Evolutionary conservation across 2,797 vertebrate species (phyloP), one percentile per base, ranked within the genome.

Genomic region (Morelia viridis): DNA sequence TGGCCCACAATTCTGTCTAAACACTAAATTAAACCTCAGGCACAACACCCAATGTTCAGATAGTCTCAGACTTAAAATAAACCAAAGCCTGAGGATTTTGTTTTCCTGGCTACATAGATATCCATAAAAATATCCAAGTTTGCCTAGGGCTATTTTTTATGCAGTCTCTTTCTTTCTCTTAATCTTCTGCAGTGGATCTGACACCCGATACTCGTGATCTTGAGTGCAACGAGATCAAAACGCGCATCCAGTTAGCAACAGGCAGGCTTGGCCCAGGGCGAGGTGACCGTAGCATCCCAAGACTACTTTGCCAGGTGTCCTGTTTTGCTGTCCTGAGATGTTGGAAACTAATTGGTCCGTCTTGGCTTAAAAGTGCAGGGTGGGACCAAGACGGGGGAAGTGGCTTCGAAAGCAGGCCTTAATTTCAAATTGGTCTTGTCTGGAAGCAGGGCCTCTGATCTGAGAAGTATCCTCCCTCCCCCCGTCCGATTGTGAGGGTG

Each of bases 171-270:
- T 76, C n/a, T 94, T 28, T 88, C 94, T 91, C 80, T 88, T 1
- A 7, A 60, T 53, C 90, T 61, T 71, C 94, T 35, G 58, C 93
- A 99, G 98, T 98, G 97, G 98, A 99, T 93, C 91, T 96, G 90
- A 97, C 98, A 62, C 99, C 98, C 1, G 98, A 99, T 96, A 99
- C 98, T 17, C 96, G 97, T 71, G 98, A 98, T n/a, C 96, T 99
- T 95, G 98, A 99, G 92, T 96, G 89, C 92, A 99, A 98, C 94
- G 98, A 99, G 97, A 99, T 99, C 95, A 97, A 97, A 94, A 99
- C 98, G 1, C 98, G 98, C 97, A 98, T 99, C 96, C 97, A 98
- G 91, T 93, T 99, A 96, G 98, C 98, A 88, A 99, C 98, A 0
- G 98, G 98, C 60, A 98, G 96, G 4, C 97, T 98, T 15, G 94